These are phyloP conservation scores for Anagrus nilaparvatae DNA, from an alignment of 1,140 invertebrate genomes.

Conservation along the genomic window DNA sequence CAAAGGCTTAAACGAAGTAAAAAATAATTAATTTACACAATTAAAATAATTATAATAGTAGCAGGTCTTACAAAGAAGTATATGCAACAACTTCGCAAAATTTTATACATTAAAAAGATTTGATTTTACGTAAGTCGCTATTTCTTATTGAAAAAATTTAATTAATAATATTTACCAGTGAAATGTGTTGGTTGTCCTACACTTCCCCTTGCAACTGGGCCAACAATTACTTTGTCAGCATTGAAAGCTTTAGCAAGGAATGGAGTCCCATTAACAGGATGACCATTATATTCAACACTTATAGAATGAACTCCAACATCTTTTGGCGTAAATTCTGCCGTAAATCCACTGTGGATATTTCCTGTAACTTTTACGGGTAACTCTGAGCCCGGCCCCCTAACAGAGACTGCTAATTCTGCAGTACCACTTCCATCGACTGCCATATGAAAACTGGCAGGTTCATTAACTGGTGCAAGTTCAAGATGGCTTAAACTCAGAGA, in stretches of 20 bases:
- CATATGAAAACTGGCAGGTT: conserved; percentile 80
- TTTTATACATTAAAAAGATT: too few relatives aligned
- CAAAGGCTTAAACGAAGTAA: too few relatives aligned
- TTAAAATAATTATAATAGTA: too few relatives aligned
- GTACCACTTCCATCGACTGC: conserved; percentile 75
- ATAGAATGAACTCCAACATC: conserved; percentile 85
- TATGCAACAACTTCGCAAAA: too few relatives aligned
- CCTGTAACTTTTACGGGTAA: conserved; percentile 84
- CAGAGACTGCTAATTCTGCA: conserved; percentile 79
- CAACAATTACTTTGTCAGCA: conserved; percentile 78
- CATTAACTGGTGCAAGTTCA: conserved; percentile 81
- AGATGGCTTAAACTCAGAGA: conserved; percentile 66
- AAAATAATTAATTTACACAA: too few relatives aligned
- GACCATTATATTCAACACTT: conserved; percentile 82
- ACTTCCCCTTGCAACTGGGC: conserved; percentile 67
- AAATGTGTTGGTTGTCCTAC: conserved; percentile 83
- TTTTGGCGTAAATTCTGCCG: conserved; percentile 81
- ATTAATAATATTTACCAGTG: conserved; percentile 55
- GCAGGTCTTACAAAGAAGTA: too few relatives aligned
- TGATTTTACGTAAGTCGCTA: too few relatives aligned
- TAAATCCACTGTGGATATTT: conserved; percentile 73
- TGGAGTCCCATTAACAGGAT: conserved; percentile 81
- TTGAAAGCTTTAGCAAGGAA: conserved; percentile 91
- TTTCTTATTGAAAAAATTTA: too few relatives aligned
- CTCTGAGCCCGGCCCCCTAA: conserved; percentile 61